Base-by-base conservation (phyloP, 2,797 vertebrate species). In the Danio choprae region DNA sequence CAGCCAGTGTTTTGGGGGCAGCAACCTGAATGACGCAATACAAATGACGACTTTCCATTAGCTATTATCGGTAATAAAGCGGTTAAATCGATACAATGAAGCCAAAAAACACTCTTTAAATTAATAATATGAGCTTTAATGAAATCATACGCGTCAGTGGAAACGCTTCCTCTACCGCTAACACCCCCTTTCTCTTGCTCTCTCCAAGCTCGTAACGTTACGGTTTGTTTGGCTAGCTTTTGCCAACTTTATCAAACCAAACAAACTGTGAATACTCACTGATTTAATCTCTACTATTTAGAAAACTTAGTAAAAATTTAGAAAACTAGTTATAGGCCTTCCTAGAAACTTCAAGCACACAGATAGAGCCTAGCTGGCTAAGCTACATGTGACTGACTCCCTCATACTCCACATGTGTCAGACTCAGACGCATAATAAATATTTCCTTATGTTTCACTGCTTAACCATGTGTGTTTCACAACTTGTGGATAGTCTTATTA, bases 381-480 rank as follows among this genome's bases (percentile, higher is more conserved):
- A 56, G 67, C 77, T 79, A 78, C 80, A 79, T 55, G 64, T 46
- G 63, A 56, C 65, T 65, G 68, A 4, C 44, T 22, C 65, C 29
- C 46, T 53, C 58, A 50, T 53, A 75, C 58, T 53, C 48, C 72
- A 79, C 71, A 71, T 67, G 77, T 80, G 41, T 74, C 67, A 22
- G 38, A 18, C 15, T 13, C 56, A 4, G 13, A 7, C 5, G 6
- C 41, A 36, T 12, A 0, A 18, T 5, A 4, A 0, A 18, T 5
- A 4, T 43, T 38, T 18, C 41, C 13, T 2, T 18, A 16, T 4
- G 13, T 59, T 59, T 13, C 13, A 46, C 2, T 8, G 55, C 20
- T 43, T n/a, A 22, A 9, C 29, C 18, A 10, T 12, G 12, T 2
- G 18, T 55, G 29, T 75, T 44, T 29, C 53, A 64, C 8, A 22